Evolutionary conservation across 2,888 invertebrate species (phyloP), one percentile per base, ranked within the genome.

Genomic region (Agrotis exclamationis): DNA sequence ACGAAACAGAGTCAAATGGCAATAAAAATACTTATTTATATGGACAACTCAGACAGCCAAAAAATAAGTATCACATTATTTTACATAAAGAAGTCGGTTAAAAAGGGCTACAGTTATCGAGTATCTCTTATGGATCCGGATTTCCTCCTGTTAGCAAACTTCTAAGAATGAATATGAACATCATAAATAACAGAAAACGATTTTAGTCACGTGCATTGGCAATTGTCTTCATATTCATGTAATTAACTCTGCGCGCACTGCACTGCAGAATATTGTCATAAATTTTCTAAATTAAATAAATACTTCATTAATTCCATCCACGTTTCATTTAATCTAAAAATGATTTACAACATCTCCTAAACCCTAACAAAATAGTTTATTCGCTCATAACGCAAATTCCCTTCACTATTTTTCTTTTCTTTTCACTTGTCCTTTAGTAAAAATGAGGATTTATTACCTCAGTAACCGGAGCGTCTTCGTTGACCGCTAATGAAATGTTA

Each of bases 381-480:
- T 72, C 66, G 69, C 78, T 85, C 82, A 85, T 85, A 88, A 91
- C 87, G 87, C 89, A 92, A 91, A 92, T 92, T 90, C 90, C 87
- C 82, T 82, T 82, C 83, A 85, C 91, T 93, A 93, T 94, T 93
- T 94, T 92, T 93, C 93, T 93, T 92, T 91, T 93, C 90, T 91
- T 92, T 94, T 94, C 94, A 94, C 94, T 93, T 92, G 93, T 93
- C 92, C 93, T 89, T 88, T 90, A 83, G 93, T 89, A 93, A 92
- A 93, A 94, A 95, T 95, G 94, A 94, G 93, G 94, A 95, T 95
- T 94, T 95, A 95, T 95, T 89, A 93, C 93, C 89, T 88, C 88
- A 87, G 91, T 90, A 91, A 93, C 88, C 88, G 88, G 88, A 88
- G 88, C 87, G 88, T 89, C 89, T 91, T 86, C 87, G 88, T 89